A percentile compares a stretch with the other conserved stretches of the same genome.
These are phyloP conservation scores for Paracentrotus lividus DNA, from an alignment of 53 echinoderm and acorn worm species.

Conservation along the genomic window DNA sequence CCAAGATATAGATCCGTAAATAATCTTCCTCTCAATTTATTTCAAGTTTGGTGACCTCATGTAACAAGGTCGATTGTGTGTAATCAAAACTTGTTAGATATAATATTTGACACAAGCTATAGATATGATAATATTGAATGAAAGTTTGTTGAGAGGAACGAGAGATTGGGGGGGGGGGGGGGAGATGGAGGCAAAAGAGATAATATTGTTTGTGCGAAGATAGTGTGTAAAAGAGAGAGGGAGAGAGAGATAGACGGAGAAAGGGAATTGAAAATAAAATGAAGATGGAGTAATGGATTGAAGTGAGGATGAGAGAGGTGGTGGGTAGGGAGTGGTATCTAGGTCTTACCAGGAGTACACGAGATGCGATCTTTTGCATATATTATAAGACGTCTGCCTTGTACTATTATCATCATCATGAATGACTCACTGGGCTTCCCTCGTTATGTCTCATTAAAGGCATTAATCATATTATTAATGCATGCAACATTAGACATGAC, in stretches of 20 bases:
- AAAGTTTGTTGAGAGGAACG: background rate
- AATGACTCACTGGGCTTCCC: background rate
- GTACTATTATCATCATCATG: background rate
- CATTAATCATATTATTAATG: constrained; percentile 54
- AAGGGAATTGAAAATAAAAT: background rate
- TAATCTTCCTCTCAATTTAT: no score
- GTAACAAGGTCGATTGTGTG: no score
- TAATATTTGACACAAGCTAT: no score
- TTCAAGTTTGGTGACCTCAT: no score
- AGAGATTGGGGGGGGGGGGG: background rate
- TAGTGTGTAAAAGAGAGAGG: background rate
- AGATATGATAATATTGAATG: no score
- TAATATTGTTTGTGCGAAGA: background rate
- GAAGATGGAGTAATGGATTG: background rate
- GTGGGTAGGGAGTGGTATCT: no score
- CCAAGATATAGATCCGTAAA: no score
- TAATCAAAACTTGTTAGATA: no score
- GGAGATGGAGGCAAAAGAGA: no score
- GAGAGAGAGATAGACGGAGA: background rate
- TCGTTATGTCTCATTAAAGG: constrained; percentile 32
- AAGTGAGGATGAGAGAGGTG: no score
- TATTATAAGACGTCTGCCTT: background rate
- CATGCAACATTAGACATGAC: constrained; percentile 43
- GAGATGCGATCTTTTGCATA: background rate
- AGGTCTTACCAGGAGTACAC: background rate